Evolutionary conservation across 2,113 vertebrate genomes (phyloP), one percentile per base, ranked within the genome.

Genomic region (Lethenteron reissneri): DNA sequence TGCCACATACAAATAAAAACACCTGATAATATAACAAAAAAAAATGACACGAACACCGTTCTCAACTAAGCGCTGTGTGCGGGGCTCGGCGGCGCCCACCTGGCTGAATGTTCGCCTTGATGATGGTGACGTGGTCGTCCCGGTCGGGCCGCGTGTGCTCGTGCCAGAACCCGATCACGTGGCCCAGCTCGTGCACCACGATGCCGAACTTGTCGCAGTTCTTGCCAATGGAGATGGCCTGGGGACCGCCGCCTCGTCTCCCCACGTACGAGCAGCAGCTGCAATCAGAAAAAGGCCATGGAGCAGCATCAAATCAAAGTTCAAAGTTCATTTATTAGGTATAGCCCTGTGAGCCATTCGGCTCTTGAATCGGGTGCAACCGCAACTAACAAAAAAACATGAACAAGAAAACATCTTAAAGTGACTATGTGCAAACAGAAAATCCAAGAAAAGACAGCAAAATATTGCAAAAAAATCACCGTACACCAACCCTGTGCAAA

Each of bases 171-270:
- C 79, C 79, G 10, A 79, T 78, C 69, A 80, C 78, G 3, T 80
- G 79, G 9, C 79, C 79, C 25, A 80, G 75, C 71, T 80, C 78
- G 15, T 80, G 79, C 58, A 80, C 79, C 56, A 80, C 79, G 2
- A 80, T 80, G 57, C 79, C 79, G 69, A 80, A 79, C 71, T 80
- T 80, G 72, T 80, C 79, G 69, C 79, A 80, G 75, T 79, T 80
- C 14, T 80, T 80, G 41, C 79, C 79, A 9, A 80, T 78, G 71
- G 79, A 80, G 70, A 80, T 78, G 41, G 78, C 79, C 75, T 80
- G 78, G 1, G 78, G 78, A 1, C 78, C 79, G 1, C 76, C 76
- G 2, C 78, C 78, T 10, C 78, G 75, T 57, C 74, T 74, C 2
- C 78, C 79, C 56, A 80, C 79, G 8, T 77, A 79, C 4, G 73